Conservation (phyloP, 2,797 vertebrate genomes). For the Vultur gryphus region DNA sequence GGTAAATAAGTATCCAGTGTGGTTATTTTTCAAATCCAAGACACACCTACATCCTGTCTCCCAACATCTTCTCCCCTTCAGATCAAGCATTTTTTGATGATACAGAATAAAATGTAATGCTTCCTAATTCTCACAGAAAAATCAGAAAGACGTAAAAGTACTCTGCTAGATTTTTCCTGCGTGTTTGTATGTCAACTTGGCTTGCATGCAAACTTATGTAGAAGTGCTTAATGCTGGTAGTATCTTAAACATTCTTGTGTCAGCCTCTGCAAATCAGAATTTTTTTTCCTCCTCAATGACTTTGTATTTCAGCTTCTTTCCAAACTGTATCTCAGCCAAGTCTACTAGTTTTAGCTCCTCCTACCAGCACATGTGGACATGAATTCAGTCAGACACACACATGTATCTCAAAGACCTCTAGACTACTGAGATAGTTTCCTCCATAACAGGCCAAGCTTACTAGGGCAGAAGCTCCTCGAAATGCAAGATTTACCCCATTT, state of each 20-base stretch:
- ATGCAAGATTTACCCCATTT: not conserved
- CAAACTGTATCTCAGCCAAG: not conserved
- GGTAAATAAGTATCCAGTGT: not conserved
- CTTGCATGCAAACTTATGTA: not conserved
- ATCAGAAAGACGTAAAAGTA: not conserved
- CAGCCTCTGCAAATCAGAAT: not conserved
- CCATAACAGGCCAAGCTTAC: not conserved
- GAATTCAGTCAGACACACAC: not conserved
- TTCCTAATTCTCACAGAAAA: not conserved
- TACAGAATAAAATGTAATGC: not conserved
- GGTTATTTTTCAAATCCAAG: not conserved
- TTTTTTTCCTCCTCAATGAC: not conserved
- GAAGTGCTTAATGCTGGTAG: not conserved
- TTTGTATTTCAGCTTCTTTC: not conserved
- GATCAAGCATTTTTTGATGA: not conserved
- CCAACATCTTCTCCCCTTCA: not conserved
- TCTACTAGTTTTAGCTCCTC: not conserved
- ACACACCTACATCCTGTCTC: not conserved
- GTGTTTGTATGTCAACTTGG: not conserved
- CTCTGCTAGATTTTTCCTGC: not conserved
- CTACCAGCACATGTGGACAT: not conserved
- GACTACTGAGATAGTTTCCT: not conserved
- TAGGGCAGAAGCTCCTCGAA: not conserved
- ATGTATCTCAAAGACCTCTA: not conserved
- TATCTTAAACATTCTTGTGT: not conserved